Evolutionary conservation across 35 echinoderm and acorn worm species (phyloP).

Genomic region (Acanthaster planci): DNA sequence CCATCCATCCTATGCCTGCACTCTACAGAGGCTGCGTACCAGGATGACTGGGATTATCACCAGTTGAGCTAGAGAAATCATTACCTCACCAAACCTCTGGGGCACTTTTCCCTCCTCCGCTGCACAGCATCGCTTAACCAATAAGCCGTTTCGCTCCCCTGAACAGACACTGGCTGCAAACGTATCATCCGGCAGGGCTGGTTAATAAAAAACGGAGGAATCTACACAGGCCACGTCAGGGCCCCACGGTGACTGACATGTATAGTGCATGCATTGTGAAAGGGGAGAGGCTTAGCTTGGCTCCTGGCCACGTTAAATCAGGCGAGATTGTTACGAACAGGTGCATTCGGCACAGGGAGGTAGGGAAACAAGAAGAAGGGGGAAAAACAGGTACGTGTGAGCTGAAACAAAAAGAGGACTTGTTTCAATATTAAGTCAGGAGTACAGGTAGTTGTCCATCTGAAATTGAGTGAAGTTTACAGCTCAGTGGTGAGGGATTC

Average conservation of each 20-base stretch:
- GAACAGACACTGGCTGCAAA: not conserved
- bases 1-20: not conserved
- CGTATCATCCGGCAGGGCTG: not conserved
- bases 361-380: not conserved
- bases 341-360: conserved; percentile 7
- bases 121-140: not conserved
- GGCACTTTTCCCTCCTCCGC: not conserved
- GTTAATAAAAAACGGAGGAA: not conserved
- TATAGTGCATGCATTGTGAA: not conserved
- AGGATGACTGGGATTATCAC: conserved; percentile 14
- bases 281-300: not conserved
- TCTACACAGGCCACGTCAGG: conserved; percentile 1
- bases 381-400: not conserved
- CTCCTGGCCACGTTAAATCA: conserved; percentile 19
- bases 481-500: too few relatives aligned
- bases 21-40: not conserved
- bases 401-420: too few relatives aligned
- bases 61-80: conserved; percentile 30
- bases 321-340: conserved; percentile 28
- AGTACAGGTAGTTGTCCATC: too few relatives aligned
- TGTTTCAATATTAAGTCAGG: too few relatives aligned
- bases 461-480: too few relatives aligned
- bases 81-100: not conserved
- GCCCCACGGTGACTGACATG: conserved; percentile 10
- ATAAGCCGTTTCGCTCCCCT: conserved; percentile 18